Evolutionary conservation across 1,140 invertebrate genomes (phyloP), one percentile per base, ranked within the genome.

Genomic region (Bombus superbus): DNA sequence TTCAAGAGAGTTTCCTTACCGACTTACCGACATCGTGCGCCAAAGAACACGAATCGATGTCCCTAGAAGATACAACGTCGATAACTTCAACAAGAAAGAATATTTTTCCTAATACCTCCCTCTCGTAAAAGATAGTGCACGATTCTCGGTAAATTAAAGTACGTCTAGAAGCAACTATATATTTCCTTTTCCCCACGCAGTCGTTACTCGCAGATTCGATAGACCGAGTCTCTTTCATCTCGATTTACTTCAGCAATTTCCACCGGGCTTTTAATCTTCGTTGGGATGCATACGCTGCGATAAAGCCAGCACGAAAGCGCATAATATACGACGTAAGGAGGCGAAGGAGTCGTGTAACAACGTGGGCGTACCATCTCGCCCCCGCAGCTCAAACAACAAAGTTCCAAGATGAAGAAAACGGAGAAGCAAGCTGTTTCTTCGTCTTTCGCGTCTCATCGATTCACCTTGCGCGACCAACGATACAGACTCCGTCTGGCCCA

Each of bases 291-390:
- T 68, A 35, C 40, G 64, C 79, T 62, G 74, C 40, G 81, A 72
- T 85, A 59, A 83, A 82, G 71, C 25, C 68, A 57, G 57, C 44
- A 73, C 62, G 79, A 44, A 75, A 86, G 62, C 47, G 86, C 47
- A 62, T 81, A 88, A 79, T 75, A 44, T 75, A 69, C 79, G 44
- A 57, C 44, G 66, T 35, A 47, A 75, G 44, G 68, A 78, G 81
- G 79, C 47, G 81, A 88, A 81, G 71, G 82, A 73, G 59, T 83
- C 72, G 89, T 68, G 77, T 73, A 81, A 89, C 76, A 53, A 83
- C 83, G 90, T 92, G 87, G 91, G 91, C 86, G 91, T 78, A 86
- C 42, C 86, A 86, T 90, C 87, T 92, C 91, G 90, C 90, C 91
- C 85, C 90, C 91, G 89, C 91, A 86, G 25, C 76, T 85, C 75